These are phyloP conservation scores for Mythimna ferrago DNA, from an alignment of 2,888 invertebrate species.

Conservation along the genomic window DNA sequence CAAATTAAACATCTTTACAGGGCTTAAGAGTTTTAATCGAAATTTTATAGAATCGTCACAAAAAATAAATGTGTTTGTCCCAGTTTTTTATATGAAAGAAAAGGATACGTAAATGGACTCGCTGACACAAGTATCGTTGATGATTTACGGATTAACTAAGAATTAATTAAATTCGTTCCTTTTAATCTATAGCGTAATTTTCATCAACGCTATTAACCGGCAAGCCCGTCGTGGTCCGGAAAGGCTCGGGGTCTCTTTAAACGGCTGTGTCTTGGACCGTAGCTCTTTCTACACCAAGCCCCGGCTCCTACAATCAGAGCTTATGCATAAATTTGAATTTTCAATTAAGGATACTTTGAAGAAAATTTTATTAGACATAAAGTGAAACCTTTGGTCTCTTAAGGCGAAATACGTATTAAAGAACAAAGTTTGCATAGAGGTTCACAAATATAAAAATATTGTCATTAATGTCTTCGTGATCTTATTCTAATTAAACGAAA, in stretches of 20 bases:
- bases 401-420: slow-evolving; percentile 85
- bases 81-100: background rate
- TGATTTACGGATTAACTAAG: slow-evolving; percentile 69
- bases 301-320: slow-evolving; percentile 88
- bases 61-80: background rate
- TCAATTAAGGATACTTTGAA: slow-evolving; percentile 90
- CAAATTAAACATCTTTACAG: background rate
- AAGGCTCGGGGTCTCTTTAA: slow-evolving; percentile 84
- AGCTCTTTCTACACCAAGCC: slow-evolving; percentile 70
- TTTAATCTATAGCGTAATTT: slow-evolving; percentile 82
- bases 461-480: background rate
- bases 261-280: slow-evolving; percentile 76
- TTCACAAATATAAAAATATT: slow-evolving; percentile 8
- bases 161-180: slow-evolving; percentile 78
- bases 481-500: background rate
- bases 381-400: slow-evolving; percentile 89
- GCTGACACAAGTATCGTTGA: slow-evolving; percentile 23
- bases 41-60: background rate
- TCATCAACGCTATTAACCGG: slow-evolving; percentile 83
- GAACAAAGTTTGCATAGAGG: slow-evolving; percentile 72
- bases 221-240: slow-evolving; percentile 75
- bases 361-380: slow-evolving; percentile 90
- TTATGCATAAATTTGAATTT: slow-evolving; percentile 91
- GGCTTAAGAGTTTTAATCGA: background rate
- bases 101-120: background rate